Conservation (phyloP, 2,888 invertebrate genomes). For the Megamerina dolium region DNA sequence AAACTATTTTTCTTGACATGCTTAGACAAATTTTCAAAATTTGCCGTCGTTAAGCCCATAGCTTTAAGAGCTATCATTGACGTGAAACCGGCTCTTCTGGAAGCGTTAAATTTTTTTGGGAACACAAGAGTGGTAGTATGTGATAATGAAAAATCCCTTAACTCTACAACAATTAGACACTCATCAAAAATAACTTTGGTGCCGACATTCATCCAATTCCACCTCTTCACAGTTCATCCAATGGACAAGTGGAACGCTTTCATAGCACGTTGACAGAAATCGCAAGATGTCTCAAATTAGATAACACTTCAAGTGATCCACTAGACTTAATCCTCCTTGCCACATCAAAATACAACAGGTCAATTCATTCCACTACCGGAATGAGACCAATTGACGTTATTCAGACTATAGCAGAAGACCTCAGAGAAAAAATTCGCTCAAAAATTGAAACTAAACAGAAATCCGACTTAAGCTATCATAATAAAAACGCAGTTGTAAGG, state of each 20-base stretch:
- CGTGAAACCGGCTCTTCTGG: conserved; percentile 4
- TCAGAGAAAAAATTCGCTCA: too few relatives aligned
- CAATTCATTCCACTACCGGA: neutral
- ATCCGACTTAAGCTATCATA: too few relatives aligned
- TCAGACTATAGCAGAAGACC: neutral
- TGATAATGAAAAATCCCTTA: conserved; percentile 7
- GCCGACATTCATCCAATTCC: neutral
- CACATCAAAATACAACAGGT: conserved; percentile 3
- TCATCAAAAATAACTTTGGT: conserved; percentile 4
- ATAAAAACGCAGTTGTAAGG: neutral
- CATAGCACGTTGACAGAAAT: conserved; percentile 10
- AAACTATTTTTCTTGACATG: conserved; percentile 5
- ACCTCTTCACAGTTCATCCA: conserved; percentile 6
- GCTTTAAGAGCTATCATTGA: conserved; percentile 2
- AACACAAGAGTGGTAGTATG: conserved; percentile 6
- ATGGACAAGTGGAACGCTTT: conserved; percentile 5
- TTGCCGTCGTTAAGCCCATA: conserved; percentile 6
- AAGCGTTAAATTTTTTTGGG: conserved; percentile 3
- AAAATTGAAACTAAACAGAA: neutral
- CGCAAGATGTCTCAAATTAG: conserved; percentile 3
- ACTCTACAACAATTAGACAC: conserved; percentile 3
- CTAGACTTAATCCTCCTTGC: conserved; percentile 1
- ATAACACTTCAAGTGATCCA: neutral
- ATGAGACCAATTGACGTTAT: neutral
- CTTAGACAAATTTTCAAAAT: conserved; percentile 9